These are phyloP conservation scores for Sialia sialis DNA, from an alignment of 2,113 vertebrate genomes.

Conservation along the genomic window DNA sequence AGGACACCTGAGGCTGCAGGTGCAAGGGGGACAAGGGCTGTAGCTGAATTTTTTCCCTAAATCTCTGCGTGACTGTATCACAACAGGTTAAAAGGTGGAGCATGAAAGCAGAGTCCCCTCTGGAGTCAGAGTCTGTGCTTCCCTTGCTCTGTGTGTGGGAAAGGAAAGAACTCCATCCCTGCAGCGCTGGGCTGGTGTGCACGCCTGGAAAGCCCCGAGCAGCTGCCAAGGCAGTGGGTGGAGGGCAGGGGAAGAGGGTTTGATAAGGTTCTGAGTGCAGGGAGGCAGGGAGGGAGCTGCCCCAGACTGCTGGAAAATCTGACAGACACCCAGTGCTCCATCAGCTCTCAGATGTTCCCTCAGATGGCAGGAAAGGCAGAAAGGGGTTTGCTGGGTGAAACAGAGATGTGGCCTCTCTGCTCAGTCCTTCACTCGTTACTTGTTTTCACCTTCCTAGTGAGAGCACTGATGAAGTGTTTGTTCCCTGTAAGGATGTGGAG, in stretches of 20 bases:
- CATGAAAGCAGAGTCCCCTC: background rate
- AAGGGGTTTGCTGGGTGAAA: background rate
- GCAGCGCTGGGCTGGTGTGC: background rate
- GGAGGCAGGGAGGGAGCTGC: background rate
- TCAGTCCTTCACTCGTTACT: background rate
- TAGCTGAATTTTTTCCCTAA: background rate
- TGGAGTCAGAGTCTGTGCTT: background rate
- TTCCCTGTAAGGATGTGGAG: background rate
- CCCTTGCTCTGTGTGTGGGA: background rate
- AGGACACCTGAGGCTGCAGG: background rate
- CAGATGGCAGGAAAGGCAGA: background rate
- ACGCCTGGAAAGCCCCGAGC: background rate
- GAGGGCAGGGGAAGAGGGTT: background rate
- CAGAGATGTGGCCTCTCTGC: background rate
- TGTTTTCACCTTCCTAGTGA: background rate
- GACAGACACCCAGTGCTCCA: background rate
- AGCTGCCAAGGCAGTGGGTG: background rate
- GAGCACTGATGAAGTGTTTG: background rate
- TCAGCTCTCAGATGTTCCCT: background rate
- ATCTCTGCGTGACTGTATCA: rapidly evolving
- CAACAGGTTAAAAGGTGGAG: background rate
- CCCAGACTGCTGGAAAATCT: background rate
- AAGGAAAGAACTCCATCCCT: background rate
- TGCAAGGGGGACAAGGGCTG: background rate
- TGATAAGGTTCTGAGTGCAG: background rate